Base-by-base conservation (phyloP, 2,888 invertebrate genomes). In the Drosophila anceps region DNA sequence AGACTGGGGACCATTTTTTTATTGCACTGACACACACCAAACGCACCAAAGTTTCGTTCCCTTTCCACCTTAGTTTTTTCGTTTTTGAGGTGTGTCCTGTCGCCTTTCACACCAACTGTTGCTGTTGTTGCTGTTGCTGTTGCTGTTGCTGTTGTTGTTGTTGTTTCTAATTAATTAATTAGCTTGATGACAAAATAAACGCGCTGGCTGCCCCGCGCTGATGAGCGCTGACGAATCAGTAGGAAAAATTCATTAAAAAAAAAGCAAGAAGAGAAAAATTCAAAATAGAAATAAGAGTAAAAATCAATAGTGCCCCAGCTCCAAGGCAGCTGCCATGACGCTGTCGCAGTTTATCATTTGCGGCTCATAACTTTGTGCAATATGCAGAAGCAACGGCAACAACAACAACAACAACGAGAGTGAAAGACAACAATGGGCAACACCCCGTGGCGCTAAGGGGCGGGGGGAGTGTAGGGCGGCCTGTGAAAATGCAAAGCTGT, bases 311-410 rank as follows among this genome's bases (percentile, higher is more conserved):
- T 54, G 69, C 20, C 41, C 61, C 20, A 9, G 37, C 43, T 48
- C 46, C 27, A 39, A 15, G 29, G 13, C 50, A 39, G n/a, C 57
- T 57, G 51, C 41, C 54, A 41, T 18, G 43, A 29, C 43, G 73
- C 73, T 61, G 58, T 62, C 39, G 82, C 79, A 81, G 82, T 87
- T 87, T 87, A 87, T 87, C 87, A 87, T 87, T 87, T 85, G 87
- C 87, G 87, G 89, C 89, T 87, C 87, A 87, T 87, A 89, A 87
- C 88, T 88, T 88, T 88, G 88, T 87, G 85, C 87, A 87, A 89
- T 87, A 88, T 89, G 84, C 83, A 85, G 83, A 87, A 84, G 76
- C 67, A 71, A 35, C 62, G 60, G 33, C 41, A 61, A 54, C 54
- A 57, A 29, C 55, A 55, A 33, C 18, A 20, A 35, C 39, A 27